These are phyloP conservation scores for Cinara cedri DNA, from an alignment of 2,888 invertebrate species.

Conservation along the genomic window DNA sequence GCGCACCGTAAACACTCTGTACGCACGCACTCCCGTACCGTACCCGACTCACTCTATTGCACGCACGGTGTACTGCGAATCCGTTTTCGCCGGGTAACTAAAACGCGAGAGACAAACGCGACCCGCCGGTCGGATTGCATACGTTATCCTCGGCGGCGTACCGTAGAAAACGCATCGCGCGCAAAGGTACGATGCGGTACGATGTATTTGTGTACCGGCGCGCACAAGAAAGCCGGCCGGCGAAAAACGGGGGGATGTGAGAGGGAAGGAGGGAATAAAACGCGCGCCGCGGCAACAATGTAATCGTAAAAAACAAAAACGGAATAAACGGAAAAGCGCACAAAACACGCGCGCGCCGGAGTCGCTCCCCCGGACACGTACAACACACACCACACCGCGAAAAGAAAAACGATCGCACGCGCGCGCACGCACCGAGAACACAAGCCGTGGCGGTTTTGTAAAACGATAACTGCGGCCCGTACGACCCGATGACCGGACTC, in stretches of 20 bases:
- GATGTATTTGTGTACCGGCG: no score
- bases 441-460: conserved; percentile 43
- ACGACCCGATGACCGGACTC: conserved; percentile 57
- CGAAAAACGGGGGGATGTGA: no score
- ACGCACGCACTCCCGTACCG: no score
- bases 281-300: neutral
- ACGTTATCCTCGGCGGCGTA: no score
- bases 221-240: no score
- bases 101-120: no score
- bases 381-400: neutral
- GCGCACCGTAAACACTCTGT: conserved; percentile 8
- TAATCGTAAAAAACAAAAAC: no score
- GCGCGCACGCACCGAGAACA: conserved; percentile 16
- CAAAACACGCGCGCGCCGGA: neutral
- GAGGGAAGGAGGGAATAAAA: neutral
- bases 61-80: no score
- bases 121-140: no score
- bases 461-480: conserved; percentile 52
- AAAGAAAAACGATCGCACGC: conserved; percentile 29
- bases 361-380: neutral
- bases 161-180: neutral
- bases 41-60: no score
- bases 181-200: neutral
- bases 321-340: no score
- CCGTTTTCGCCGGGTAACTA: no score